phyloP scores from a whole-genome alignment of 2,113 vertebrate genomes.

The Sinocyclocheilus anophthalmus region DNA sequence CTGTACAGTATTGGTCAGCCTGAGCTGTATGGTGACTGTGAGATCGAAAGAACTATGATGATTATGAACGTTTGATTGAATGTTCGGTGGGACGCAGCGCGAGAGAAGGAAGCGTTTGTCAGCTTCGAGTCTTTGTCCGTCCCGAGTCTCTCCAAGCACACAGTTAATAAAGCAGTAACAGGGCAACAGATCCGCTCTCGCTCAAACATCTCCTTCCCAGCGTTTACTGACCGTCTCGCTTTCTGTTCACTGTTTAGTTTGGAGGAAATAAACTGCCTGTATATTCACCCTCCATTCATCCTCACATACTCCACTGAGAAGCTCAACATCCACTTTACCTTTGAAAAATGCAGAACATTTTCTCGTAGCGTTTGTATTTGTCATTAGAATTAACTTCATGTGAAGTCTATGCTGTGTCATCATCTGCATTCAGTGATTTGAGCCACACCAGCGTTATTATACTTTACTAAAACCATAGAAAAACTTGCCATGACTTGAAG shows the following conservation, averaged over 20 bases:
- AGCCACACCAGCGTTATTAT: background rate
- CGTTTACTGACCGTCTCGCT: conserved; percentile 12
- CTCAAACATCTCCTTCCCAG: conserved; percentile 12
- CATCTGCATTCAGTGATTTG: background rate
- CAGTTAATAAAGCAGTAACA: conserved; percentile 35
- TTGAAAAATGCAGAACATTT: background rate
- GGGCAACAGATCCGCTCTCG: conserved; percentile 24
- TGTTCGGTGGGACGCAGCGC: background rate
- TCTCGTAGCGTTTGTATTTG: no score
- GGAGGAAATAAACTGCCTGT: conserved; percentile 4
- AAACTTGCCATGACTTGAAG: background rate
- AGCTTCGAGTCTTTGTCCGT: no score
- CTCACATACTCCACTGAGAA: background rate
- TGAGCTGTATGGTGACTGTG: background rate
- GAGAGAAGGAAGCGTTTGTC: background rate
- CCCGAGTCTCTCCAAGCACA: background rate
- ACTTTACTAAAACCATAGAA: background rate
- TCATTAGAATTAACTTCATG: background rate
- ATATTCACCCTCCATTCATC: background rate
- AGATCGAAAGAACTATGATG: background rate
- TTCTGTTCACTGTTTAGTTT: background rate
- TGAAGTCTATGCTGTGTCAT: background rate
- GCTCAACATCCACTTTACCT: background rate
- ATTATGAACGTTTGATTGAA: background rate
- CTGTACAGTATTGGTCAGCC: no score